A percentile compares a stretch with the other conserved stretches of the same genome.
Evolutionary conservation across 1,140 invertebrate genomes (phyloP).

Genomic region (Drosophila nigrodunni): DNA sequence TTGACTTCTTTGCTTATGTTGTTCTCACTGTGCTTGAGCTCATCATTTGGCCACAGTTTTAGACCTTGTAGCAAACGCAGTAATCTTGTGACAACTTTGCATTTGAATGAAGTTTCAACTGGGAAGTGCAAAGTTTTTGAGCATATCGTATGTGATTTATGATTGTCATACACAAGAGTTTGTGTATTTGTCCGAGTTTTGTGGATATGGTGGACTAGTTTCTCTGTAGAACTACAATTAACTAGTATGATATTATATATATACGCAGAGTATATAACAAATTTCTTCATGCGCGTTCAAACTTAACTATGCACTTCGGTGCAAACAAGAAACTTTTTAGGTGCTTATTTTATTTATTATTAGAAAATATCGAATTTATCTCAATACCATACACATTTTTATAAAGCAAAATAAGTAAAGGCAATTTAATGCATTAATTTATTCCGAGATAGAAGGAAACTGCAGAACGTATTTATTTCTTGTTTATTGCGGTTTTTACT

Average conservation of each 20-base stretch:
- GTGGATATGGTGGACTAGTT: conserved; percentile 61
- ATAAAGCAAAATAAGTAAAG: too few relatives aligned
- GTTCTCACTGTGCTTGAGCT: conserved; percentile 12
- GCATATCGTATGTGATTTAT: conserved; percentile 64
- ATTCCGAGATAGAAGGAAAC: too few relatives aligned
- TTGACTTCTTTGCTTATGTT: conserved; percentile 26
- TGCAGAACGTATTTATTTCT: neutral
- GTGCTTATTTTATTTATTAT: neutral
- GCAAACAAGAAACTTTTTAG: neutral
- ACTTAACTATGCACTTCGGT: neutral
- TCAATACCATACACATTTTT: too few relatives aligned
- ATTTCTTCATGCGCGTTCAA: too few relatives aligned
- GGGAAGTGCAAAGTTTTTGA: conserved; percentile 39
- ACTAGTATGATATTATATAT: conserved; percentile 48
- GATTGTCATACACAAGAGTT: conserved; percentile 51
- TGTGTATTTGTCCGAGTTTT: conserved; percentile 9
- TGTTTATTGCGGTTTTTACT: conserved; percentile 21
- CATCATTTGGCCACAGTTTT: conserved; percentile 51
- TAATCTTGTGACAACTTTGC: conserved; percentile 4
- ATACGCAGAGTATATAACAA: conserved; percentile 7
- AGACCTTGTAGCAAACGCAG: conserved; percentile 5
- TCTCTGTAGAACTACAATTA: conserved; percentile 63
- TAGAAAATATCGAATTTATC: neutral
- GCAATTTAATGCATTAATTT: too few relatives aligned
- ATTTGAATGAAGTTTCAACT: conserved; percentile 1